These are phyloP conservation scores for Merops nubicus DNA, from an alignment of 2,113 vertebrate genomes.

Conservation along the genomic window DNA sequence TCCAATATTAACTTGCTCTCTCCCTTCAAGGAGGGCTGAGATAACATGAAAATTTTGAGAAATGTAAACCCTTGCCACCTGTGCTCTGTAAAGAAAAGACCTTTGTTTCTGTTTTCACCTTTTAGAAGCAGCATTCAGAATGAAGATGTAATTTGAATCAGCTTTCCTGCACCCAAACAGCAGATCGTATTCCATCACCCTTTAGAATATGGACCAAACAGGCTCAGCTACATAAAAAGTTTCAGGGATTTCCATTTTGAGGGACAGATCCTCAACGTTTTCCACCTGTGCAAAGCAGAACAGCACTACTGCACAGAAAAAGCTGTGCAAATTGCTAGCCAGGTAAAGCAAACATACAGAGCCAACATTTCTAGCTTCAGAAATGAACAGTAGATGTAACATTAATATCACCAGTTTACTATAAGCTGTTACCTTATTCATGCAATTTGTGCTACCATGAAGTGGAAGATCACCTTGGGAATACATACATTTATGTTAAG, in stretches of 20 bases:
- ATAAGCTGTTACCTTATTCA: not conserved
- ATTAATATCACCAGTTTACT: not conserved
- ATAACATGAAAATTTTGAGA: not conserved
- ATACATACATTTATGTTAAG: not conserved
- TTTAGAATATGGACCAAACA: not conserved
- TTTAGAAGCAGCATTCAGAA: not conserved
- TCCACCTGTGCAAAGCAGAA: not conserved
- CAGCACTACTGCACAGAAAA: not conserved
- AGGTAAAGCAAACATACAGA: too few species aligned
- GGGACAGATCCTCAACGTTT: not conserved
- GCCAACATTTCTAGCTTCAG: not conserved
- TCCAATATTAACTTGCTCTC: not conserved
- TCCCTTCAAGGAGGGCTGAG: not conserved
- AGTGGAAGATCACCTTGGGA: not conserved
- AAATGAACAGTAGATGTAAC: not conserved
- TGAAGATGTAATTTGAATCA: not conserved
- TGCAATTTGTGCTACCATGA: not conserved
- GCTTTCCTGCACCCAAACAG: not conserved
- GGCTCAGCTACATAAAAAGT: not conserved
- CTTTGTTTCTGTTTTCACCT: not conserved
- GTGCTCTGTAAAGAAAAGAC: not conserved
- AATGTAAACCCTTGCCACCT: not conserved
- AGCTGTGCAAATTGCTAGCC: too few species aligned
- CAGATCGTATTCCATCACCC: not conserved
- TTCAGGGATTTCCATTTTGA: not conserved